Percentiles rank a stretch among this genome's conserved stretches.
Conservation (phyloP, 2,888 invertebrate species). For the Phragmatobia fuliginosa region DNA sequence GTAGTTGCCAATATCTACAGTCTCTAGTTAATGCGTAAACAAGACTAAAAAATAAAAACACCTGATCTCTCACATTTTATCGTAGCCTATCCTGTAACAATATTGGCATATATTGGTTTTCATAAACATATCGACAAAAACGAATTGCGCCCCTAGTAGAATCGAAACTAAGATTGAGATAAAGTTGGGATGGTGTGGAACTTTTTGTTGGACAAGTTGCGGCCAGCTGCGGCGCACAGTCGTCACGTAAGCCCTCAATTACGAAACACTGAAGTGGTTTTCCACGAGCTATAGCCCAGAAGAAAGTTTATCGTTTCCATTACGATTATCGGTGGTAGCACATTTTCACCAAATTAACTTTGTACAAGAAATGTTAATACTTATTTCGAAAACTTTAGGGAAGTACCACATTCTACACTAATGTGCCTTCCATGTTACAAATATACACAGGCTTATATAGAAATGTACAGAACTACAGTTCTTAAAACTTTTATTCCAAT, state of each 20-base stretch:
- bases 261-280: conserved; percentile 82
- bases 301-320: conserved; percentile 81
- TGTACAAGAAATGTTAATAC: conserved; percentile 39
- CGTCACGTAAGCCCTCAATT: conserved; percentile 86
- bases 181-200: conserved; percentile 77
- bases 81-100: conserved; percentile 58
- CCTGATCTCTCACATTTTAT: conserved; percentile 58
- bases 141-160: conserved; percentile 63
- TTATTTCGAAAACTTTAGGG: conserved; percentile 26
- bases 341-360: conserved; percentile 57
- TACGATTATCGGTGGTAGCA: conserved; percentile 71
- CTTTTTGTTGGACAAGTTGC: conserved; percentile 75
- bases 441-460: neutral
- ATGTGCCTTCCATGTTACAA: conserved; percentile 20
- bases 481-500: conserved; percentile 9
- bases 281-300: conserved; percentile 70
- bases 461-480: neutral
- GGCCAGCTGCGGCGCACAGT: conserved; percentile 77
- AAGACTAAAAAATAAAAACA: conserved; percentile 52
- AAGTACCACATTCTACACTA: conserved; percentile 20
- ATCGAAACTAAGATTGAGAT: conserved; percentile 82
- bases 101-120: conserved; percentile 70
- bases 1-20: too few species aligned
- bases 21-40: conserved; percentile 34
- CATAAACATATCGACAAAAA: conserved; percentile 67